Evolutionary conservation across 2,888 invertebrate genomes (phyloP).

Genomic region (Metacarcinus magister): DNA sequence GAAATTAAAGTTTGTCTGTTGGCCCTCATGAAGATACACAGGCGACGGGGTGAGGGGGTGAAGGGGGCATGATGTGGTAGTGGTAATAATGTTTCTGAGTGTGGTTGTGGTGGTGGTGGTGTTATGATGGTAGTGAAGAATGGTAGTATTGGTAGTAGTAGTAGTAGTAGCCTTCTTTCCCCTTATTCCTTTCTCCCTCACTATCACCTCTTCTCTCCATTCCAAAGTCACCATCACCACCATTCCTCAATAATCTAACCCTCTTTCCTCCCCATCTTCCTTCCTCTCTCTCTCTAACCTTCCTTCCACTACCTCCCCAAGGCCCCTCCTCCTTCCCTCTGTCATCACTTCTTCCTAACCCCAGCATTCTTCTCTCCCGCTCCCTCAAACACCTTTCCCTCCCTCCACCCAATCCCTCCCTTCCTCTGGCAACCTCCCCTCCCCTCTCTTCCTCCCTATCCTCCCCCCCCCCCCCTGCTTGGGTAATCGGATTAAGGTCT

Average conservation of each 20-base stretch:
- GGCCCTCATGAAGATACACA: background rate
- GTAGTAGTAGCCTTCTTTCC: background rate
- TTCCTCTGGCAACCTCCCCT: background rate
- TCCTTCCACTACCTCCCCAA: too few relatives aligned
- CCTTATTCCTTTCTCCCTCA: too few relatives aligned
- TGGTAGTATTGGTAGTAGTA: background rate
- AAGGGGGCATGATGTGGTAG: background rate
- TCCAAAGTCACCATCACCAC: too few relatives aligned
- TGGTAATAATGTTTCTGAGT: background rate
- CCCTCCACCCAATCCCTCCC: too few relatives aligned
- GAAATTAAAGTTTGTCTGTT: background rate
- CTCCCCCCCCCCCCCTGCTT: background rate
- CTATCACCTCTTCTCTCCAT: too few relatives aligned
- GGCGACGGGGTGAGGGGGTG: background rate
- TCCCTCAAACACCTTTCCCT: too few relatives aligned
- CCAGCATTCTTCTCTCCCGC: too few relatives aligned
- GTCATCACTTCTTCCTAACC: too few relatives aligned
- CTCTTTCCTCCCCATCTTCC: too few relatives aligned
- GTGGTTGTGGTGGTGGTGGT: background rate
- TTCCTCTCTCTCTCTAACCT: too few relatives aligned
- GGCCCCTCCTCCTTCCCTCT: too few relatives aligned
- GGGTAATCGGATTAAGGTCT: conserved; percentile 26
- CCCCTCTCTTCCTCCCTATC: background rate
- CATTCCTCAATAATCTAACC: too few relatives aligned
- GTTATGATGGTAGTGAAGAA: background rate